Conservation (phyloP, 2,113 vertebrate genomes). For the Pionites leucogaster region DNA sequence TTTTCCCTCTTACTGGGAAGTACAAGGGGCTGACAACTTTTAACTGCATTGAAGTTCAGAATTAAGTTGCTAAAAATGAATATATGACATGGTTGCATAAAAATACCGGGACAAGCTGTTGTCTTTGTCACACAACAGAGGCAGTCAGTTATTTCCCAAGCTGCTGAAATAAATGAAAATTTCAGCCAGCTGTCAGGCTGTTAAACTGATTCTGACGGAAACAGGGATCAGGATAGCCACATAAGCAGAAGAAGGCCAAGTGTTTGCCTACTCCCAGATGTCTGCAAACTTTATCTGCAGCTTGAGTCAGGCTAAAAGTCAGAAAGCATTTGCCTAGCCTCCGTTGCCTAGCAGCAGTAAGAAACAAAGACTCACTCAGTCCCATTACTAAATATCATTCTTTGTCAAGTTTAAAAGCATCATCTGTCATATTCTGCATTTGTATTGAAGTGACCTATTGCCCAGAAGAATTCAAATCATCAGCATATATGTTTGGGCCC, state of each 20-base stretch:
- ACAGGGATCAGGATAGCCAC: not conserved
- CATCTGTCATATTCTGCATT: not conserved
- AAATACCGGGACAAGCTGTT: not conserved
- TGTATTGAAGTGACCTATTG: not conserved
- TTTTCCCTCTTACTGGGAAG: not conserved
- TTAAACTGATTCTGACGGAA: constrained; percentile 19
- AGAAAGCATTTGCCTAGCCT: not conserved
- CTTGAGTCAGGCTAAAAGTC: not conserved
- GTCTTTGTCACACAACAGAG: not conserved
- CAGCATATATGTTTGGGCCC: not conserved
- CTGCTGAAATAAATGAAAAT: constrained; percentile 41
- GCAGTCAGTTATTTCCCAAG: not conserved
- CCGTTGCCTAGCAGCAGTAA: not conserved
- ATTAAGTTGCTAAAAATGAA: constrained; percentile 10
- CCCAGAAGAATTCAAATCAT: not conserved
- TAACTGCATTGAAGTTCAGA: not conserved
- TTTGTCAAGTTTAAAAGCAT: not conserved
- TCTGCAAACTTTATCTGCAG: not conserved
- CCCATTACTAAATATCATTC: not conserved
- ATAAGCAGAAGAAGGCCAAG: not conserved
- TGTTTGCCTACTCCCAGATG: not conserved
- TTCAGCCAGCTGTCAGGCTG: constrained; percentile 14
- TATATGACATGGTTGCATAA: not conserved
- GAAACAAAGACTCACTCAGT: not conserved
- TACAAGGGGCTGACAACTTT: not conserved